These are phyloP conservation scores for Brachyrhaphis roseni DNA, from an alignment of 2,797 vertebrate species.

Conservation along the genomic window DNA sequence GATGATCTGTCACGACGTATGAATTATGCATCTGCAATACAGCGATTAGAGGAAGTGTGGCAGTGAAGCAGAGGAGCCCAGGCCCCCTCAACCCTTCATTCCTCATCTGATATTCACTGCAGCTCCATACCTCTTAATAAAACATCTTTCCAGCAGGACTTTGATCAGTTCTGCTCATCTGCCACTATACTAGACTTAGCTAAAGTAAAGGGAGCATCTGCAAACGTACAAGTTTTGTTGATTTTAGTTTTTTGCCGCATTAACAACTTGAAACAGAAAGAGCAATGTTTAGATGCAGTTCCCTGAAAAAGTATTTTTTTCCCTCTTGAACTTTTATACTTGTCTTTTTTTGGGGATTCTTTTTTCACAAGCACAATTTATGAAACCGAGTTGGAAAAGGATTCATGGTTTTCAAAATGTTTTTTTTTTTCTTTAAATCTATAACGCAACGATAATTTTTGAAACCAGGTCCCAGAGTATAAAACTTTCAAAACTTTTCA, in stretches of 20 bases:
- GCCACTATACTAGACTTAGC: slow-evolving; percentile 26
- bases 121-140: slow-evolving; percentile 76
- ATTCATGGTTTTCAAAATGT: neutral
- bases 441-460: no score
- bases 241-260: slow-evolving; percentile 17
- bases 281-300: neutral
- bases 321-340: neutral
- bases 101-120: slow-evolving; percentile 71
- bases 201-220: neutral
- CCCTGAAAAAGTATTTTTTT: neutral
- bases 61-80: slow-evolving; percentile 62
- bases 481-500: no score
- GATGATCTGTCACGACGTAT: slow-evolving; percentile 70
- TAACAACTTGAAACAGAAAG: slow-evolving; percentile 13
- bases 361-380: neutral
- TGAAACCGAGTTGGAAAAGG: neutral
- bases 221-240: slow-evolving; percentile 1
- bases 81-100: slow-evolving; percentile 62
- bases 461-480: no score
- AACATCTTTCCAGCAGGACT: slow-evolving; percentile 74
- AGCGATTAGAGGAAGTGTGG: slow-evolving; percentile 59
- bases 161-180: slow-evolving; percentile 67
- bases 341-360: neutral
- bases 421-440: neutral
- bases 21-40: slow-evolving; percentile 72